These are phyloP conservation scores for Macrochelys suwanniensis DNA, from an alignment of 2,797 vertebrate species.

Conservation along the genomic window DNA sequence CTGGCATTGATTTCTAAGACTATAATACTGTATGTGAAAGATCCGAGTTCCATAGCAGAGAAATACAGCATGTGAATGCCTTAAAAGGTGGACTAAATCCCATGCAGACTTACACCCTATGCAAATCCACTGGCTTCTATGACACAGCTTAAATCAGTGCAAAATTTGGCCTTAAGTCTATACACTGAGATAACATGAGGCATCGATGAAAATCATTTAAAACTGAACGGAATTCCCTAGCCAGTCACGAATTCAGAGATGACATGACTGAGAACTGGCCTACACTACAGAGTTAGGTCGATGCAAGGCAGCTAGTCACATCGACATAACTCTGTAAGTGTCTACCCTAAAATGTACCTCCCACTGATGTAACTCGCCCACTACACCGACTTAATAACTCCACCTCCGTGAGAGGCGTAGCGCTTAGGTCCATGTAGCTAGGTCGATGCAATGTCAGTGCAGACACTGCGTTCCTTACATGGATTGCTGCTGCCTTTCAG, in stretches of 20 bases:
- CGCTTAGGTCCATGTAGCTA: not conserved
- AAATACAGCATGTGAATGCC: conserved; percentile 38
- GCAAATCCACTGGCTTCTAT: not conserved
- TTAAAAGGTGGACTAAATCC: conserved; percentile 19
- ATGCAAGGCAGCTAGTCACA: not conserved
- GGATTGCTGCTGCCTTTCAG: not conserved
- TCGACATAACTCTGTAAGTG: not conserved
- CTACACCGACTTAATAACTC: not conserved
- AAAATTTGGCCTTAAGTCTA: not conserved
- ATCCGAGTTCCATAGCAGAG: not conserved
- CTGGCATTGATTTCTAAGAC: conserved; percentile 61
- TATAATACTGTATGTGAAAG: not conserved
- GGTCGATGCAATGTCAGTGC: not conserved
- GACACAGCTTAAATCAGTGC: not conserved
- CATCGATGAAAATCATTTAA: conserved; percentile 11
- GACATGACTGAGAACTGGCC: not conserved
- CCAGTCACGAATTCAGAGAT: not conserved
- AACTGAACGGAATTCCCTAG: not conserved
- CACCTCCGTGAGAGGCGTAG: not conserved
- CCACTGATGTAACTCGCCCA: not conserved
- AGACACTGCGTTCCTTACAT: not conserved
- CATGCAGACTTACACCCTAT: not conserved
- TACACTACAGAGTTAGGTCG: not conserved
- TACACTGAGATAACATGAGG: not conserved
- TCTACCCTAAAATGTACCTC: not conserved